Evolutionary conservation across 2,113 vertebrate species (phyloP).

Genomic region (Tonatia bakeri): DNA sequence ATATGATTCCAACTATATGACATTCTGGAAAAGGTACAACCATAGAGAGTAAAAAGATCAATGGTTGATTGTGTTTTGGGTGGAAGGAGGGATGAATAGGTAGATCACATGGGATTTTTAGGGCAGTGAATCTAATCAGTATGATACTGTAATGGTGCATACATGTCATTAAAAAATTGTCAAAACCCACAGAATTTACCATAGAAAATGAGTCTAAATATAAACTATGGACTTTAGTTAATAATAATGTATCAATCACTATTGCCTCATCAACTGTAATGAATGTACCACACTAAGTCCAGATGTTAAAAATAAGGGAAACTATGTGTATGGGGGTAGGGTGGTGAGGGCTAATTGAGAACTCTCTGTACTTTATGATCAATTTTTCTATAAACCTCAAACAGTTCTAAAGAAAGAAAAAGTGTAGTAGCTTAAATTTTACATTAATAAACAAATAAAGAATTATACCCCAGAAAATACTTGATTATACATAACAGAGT

Average conservation of each 20-base stretch:
- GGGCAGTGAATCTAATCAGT: background rate
- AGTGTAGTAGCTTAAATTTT: conserved; percentile 5
- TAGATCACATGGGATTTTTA: background rate
- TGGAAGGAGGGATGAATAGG: background rate
- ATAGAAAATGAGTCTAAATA: background rate
- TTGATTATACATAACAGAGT: background rate
- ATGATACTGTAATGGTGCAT: background rate
- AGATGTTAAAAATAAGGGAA: background rate
- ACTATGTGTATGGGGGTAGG: background rate
- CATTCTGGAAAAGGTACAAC: background rate
- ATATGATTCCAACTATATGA: background rate
- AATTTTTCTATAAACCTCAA: background rate
- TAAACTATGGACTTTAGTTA: background rate
- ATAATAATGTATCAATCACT: background rate
- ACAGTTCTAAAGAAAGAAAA: background rate
- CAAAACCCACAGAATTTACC: background rate
- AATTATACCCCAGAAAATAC: background rate
- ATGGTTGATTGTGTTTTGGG: background rate
- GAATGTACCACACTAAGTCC: background rate
- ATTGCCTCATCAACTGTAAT: background rate
- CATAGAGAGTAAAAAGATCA: background rate
- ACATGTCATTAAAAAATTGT: background rate
- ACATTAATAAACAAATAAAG: background rate
- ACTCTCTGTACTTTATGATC: background rate
- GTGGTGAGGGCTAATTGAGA: background rate